Evolutionary conservation across 2,113 vertebrate genomes (phyloP), one percentile per base, ranked within the genome.

Genomic region (Rousettus leschenaultii): DNA sequence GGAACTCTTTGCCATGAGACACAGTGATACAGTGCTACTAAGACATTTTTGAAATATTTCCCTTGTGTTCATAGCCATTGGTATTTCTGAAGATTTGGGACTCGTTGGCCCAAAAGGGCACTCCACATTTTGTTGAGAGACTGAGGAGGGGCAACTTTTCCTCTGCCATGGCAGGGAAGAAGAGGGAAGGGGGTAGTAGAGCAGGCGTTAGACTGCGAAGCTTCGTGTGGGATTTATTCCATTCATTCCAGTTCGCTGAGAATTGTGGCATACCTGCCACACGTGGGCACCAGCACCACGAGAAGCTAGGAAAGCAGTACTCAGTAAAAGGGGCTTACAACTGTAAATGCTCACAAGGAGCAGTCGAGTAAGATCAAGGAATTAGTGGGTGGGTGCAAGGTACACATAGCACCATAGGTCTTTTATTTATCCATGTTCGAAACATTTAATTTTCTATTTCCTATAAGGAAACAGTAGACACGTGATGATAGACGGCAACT

Each of bases 371-470:
- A 71, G 84, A 55, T 4, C 7, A 7, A 10, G 2, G 24, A 65
- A 40, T 2, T 9, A 12, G 6, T 65, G 24, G 45, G 21, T 21
- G 48, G 16, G 21, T 40, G 33, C 30, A 53, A 73, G 53, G 45
- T 55, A 6, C 26, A 77, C 0, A 0, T 33, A 28, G 26, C 30
- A 10, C 13, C 19, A 1, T 10, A 10, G 5, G 13, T 35, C 40
- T 70, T 59, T 43, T 26, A 63, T 35, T 53, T 45, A 55, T 14
- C 35, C n/a, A 0, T 6, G 18, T 51, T 86, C 57, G 22, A 79
- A 65, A 51, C 78, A 53, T n/a, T 75, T 70, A 40, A 21, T 21
- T 79, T 38, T 57, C 57, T 28, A 22, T 48, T 84, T 66, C 7
- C 38, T 75, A 10, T 70, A 43, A 61, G 9, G 24, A 73, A 79